These are phyloP conservation scores for Martes martes DNA, from an alignment of 2,113 vertebrate species.

Conservation along the genomic window DNA sequence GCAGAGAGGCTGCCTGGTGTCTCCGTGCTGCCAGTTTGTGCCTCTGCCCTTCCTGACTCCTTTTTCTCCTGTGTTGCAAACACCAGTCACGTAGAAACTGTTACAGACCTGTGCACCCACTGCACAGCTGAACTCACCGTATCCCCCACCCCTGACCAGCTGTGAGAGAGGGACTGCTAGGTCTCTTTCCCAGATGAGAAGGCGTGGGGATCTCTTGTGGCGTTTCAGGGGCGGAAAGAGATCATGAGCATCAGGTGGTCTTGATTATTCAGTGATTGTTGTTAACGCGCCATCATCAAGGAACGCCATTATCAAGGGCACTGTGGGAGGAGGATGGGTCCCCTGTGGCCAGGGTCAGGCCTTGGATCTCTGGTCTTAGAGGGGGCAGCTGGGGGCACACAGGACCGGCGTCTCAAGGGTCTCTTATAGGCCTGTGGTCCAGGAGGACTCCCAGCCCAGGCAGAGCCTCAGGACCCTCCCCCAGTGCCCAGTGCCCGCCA, in stretches of 20 bases:
- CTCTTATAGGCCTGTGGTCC: neutral
- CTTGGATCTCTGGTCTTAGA: neutral
- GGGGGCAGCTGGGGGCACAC: neutral
- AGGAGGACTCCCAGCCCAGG: neutral
- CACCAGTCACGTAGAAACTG: rapidly evolving
- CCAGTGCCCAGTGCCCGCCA: neutral
- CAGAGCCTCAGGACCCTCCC: neutral
- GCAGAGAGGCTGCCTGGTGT: neutral
- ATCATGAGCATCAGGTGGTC: rapidly evolving
- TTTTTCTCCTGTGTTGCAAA: neutral
- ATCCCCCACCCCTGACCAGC: neutral
- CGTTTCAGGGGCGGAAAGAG: neutral
- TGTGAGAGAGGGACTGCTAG: rapidly evolving
- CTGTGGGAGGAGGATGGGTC: neutral
- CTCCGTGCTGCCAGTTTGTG: neutral
- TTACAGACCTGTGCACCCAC: rapidly evolving
- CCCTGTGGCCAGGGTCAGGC: neutral
- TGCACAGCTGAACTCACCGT: rapidly evolving
- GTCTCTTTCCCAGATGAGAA: neutral
- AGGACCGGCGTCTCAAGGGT: neutral
- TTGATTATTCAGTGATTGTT: neutral
- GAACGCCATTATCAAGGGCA: neutral
- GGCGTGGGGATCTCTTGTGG: neutral
- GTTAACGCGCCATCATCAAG: neutral
- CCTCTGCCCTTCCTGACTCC: neutral